Conservation (phyloP, 2,888 invertebrate genomes). For the Taphrorychus bicolor region DNA sequence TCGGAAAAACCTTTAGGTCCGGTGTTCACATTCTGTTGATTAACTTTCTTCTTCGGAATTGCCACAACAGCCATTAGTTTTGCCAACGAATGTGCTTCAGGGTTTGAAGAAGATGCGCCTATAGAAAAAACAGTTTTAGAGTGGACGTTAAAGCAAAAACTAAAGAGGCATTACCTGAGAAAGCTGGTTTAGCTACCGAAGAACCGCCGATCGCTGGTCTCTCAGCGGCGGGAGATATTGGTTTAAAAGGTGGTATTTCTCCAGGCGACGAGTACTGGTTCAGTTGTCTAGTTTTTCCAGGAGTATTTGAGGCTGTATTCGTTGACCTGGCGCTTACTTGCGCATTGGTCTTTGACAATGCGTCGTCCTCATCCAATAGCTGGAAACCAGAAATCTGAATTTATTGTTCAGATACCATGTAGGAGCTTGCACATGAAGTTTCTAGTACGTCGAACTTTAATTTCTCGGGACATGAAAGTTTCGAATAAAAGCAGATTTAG, state of each 20-base stretch:
- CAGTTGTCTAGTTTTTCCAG: constrained; percentile 12
- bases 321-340: not conserved
- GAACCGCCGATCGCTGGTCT: constrained; percentile 53
- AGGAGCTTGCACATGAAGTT: too few relatives aligned
- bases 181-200: constrained; percentile 57
- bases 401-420: not conserved
- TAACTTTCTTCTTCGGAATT: constrained; percentile 48
- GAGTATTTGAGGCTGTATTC: not conserved
- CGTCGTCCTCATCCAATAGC: not conserved
- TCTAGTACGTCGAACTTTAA: constrained; percentile 33
- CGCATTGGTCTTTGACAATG: not conserved
- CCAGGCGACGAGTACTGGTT: constrained; percentile 16
- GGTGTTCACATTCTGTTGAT: constrained; percentile 40
- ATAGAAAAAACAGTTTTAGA: constrained; percentile 60
- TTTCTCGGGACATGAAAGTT: constrained; percentile 34
- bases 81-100: constrained; percentile 37
- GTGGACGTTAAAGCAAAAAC: too few relatives aligned
- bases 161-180: constrained; percentile 61
- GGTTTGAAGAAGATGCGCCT: constrained; percentile 24
- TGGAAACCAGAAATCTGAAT: not conserved
- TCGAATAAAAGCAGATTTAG: constrained; percentile 20
- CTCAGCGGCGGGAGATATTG: constrained; percentile 71
- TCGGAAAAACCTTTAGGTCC: constrained; percentile 53
- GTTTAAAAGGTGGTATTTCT: constrained; percentile 78
- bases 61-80: constrained; percentile 52